phyloP scores from a whole-genome alignment of 2,113 vertebrate species.

The Pterophyllum scalare region DNA sequence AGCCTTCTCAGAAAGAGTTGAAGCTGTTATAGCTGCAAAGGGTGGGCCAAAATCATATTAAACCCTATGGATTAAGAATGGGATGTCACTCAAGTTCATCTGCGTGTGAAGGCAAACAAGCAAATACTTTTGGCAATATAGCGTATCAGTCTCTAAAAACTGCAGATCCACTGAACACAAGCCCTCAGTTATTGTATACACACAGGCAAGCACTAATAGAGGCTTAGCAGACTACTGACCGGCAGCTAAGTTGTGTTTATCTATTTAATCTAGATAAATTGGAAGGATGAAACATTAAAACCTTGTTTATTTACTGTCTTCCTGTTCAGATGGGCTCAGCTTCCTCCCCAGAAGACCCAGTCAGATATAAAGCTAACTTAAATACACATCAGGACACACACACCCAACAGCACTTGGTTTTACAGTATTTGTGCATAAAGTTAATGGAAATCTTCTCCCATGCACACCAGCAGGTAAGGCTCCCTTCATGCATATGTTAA shows the following conservation, averaged over 20 bases:
- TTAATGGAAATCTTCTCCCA: not conserved
- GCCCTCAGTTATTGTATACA: not conserved
- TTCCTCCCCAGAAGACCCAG: slow-evolving; percentile 57
- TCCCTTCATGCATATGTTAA: not conserved
- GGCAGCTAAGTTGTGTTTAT: slow-evolving; percentile 57
- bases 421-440: not conserved
- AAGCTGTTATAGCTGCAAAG: too few species aligned
- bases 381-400: slow-evolving; percentile 4
- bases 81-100: too few species aligned
- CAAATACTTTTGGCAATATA: too few species aligned
- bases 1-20: too few species aligned
- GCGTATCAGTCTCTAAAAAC: not conserved
- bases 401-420: slow-evolving; percentile 7
- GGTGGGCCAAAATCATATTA: too few species aligned
- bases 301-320: slow-evolving; percentile 72
- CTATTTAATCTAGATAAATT: slow-evolving; percentile 67
- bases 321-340: slow-evolving; percentile 53
- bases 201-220: not conserved
- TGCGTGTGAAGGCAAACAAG: too few species aligned
- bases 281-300: slow-evolving; percentile 63
- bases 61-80: too few species aligned
- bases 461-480: not conserved
- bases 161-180: not conserved
- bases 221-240: slow-evolving; percentile 23
- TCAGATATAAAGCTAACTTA: slow-evolving; percentile 16